phyloP scores from a whole-genome alignment of 2,113 vertebrate species.

The Tinamus guttatus region DNA sequence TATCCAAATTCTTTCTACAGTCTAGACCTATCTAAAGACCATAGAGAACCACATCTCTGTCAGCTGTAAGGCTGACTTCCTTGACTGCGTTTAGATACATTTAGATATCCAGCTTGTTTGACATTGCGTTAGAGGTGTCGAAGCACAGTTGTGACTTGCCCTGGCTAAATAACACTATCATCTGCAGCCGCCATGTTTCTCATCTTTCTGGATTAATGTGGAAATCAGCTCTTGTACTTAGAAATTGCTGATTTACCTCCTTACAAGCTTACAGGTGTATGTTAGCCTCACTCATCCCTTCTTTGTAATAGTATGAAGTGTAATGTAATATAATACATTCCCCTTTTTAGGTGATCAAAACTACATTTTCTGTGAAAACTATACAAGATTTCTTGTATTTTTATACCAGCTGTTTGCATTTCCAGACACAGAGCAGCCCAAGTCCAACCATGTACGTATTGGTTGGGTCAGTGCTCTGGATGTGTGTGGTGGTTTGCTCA shows the following conservation, averaged over 20 bases:
- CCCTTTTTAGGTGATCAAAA: not conserved
- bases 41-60: not conserved
- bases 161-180: not conserved
- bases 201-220: not conserved
- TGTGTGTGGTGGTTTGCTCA: rapidly evolving
- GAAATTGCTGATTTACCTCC: not conserved
- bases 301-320: not conserved
- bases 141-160: not conserved
- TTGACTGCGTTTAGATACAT: rapidly evolving
- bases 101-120: not conserved
- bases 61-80: not conserved
- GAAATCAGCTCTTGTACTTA: not conserved
- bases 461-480: not conserved
- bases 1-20: not conserved
- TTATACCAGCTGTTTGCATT: not conserved
- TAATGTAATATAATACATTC: too few relatives aligned
- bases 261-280: not conserved
- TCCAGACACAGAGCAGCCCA: not conserved
- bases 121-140: not conserved
- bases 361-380: not conserved
- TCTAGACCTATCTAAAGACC: not conserved
- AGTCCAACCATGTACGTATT: not conserved
- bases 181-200: not conserved
- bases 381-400: not conserved
- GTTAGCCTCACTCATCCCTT: not conserved